phyloP scores from a whole-genome alignment of 2,113 vertebrate species.

The Aldabrachelys gigantea region DNA sequence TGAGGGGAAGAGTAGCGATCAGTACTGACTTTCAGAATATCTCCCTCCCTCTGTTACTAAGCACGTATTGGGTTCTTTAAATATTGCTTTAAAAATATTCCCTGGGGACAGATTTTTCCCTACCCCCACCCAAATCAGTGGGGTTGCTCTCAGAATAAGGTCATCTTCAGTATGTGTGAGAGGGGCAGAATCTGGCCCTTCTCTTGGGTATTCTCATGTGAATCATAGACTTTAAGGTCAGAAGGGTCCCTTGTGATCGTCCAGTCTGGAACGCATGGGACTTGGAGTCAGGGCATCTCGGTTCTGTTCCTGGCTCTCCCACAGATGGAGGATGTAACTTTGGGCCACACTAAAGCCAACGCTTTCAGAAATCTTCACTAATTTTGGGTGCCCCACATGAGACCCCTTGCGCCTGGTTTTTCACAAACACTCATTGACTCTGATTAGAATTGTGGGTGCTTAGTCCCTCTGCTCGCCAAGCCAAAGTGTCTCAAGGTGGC shows the following conservation, averaged over 20 bases:
- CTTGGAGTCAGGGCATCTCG: neutral
- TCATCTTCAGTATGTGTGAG: neutral
- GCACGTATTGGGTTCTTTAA: neutral
- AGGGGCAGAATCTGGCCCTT: neutral
- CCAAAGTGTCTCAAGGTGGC: neutral
- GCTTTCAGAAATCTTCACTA: too few relatives aligned
- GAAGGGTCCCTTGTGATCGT: too few relatives aligned
- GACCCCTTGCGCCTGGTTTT: too few relatives aligned
- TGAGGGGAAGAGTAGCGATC: neutral
- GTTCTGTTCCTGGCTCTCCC: neutral
- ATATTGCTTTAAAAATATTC: neutral
- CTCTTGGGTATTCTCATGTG: neutral
- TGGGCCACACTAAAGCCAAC: neutral
- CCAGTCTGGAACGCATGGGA: neutral
- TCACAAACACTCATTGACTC: neutral
- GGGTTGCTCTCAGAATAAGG: neutral
- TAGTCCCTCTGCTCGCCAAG: neutral
- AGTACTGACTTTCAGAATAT: neutral
- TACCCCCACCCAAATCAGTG: neutral
- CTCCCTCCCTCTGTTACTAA: neutral
- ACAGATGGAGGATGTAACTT: neutral
- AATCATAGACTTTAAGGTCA: too few relatives aligned
- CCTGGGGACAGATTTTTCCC: neutral
- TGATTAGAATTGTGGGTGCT: neutral
- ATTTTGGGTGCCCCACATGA: too few relatives aligned